phyloP scores from a whole-genome alignment of 2,113 vertebrate species.

The Callopanchax toddi region DNA sequence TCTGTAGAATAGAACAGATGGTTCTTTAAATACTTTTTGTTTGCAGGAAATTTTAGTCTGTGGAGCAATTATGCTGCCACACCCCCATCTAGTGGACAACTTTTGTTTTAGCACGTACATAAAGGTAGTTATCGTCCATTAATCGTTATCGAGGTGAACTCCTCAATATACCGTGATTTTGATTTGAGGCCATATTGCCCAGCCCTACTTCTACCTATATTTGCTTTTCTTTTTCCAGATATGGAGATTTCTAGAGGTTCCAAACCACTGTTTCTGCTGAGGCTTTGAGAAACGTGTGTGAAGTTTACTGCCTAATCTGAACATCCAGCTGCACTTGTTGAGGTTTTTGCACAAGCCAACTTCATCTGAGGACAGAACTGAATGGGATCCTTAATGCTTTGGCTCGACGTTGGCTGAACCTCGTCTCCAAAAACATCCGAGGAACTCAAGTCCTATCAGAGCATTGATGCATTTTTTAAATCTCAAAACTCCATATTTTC shows the following conservation, averaged over 20 bases:
- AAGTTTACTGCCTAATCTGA: not conserved
- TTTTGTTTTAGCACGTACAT: no score
- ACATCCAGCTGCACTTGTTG: not conserved
- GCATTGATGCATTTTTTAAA: not conserved
- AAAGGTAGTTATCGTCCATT: no score
- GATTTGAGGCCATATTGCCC: no score
- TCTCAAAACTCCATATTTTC: no score
- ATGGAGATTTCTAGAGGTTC: slow-evolving; percentile 66
- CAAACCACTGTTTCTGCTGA: not conserved
- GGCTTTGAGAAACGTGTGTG: not conserved
- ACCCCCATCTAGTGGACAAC: no score
- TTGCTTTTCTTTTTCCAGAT: slow-evolving; percentile 52
- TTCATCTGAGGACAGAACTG: not conserved
- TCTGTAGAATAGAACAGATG: no score
- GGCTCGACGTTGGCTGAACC: slow-evolving; percentile 1
- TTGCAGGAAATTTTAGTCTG: no score
- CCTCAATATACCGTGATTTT: no score
- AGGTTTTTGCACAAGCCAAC: not conserved
- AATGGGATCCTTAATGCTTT: slow-evolving; percentile 4
- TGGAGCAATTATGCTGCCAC: no score
- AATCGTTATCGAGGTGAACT: no score
- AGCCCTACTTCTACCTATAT: no score
- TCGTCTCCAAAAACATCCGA: not conserved
- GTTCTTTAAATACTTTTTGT: no score
- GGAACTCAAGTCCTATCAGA: not conserved